These are phyloP conservation scores for Catharus bicknelli DNA, from an alignment of 2,113 vertebrate genomes.

Conservation along the genomic window DNA sequence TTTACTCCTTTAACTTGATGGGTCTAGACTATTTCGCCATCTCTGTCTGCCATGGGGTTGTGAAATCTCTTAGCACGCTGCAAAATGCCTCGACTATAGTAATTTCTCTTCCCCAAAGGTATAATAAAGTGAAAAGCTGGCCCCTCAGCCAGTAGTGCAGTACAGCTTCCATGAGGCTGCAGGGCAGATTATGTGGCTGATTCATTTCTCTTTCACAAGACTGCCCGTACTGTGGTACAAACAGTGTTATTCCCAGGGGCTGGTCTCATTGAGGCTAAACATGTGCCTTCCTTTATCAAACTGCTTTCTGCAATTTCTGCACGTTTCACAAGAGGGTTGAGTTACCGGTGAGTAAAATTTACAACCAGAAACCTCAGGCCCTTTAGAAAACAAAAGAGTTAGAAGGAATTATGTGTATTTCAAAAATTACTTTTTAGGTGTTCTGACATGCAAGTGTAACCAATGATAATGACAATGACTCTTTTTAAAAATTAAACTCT, in stretches of 20 bases:
- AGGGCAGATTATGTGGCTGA: not conserved
- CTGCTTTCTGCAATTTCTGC: not conserved
- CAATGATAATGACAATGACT: not conserved
- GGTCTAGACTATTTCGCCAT: not conserved
- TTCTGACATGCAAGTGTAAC: not conserved
- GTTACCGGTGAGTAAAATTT: not conserved
- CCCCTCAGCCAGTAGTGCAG: not conserved
- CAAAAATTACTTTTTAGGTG: not conserved
- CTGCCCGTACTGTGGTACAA: not conserved
- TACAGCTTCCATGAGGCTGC: not conserved
- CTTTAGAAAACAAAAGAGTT: not conserved
- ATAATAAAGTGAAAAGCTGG: not conserved
- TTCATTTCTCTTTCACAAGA: not conserved
- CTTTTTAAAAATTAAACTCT: not conserved
- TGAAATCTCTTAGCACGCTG: not conserved
- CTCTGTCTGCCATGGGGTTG: not conserved
- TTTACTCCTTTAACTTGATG: not conserved
- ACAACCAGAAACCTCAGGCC: not conserved
- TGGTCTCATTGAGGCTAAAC: not conserved
- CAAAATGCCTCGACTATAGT: not conserved
- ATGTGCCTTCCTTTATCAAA: not conserved
- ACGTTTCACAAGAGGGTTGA: not conserved
- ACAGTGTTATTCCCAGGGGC: not conserved
- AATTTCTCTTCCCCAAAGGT: conserved; percentile 16
- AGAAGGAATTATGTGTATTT: not conserved